phyloP scores from a whole-genome alignment of 1,140 invertebrate genomes.

The Mizuhopecten yessoensis region DNA sequence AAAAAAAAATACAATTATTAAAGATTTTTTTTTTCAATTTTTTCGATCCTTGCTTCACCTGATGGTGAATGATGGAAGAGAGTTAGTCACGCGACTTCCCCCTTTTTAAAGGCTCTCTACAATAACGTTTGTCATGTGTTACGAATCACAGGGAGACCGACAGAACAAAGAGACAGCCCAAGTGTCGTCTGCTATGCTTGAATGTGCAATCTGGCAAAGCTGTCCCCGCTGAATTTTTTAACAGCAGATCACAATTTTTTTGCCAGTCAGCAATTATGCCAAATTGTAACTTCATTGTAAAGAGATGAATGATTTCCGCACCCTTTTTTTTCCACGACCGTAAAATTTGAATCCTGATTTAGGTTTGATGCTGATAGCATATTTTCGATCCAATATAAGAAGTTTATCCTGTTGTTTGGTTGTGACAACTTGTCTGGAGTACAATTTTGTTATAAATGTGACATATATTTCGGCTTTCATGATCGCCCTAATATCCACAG shows the following conservation, averaged over 20 bases:
- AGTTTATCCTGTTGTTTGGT: background rate
- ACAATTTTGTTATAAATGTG: background rate
- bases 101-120: background rate
- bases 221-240: background rate
- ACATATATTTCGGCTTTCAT: background rate
- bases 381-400: background rate
- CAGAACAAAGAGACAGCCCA: constrained; percentile 28
- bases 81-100: background rate
- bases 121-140: background rate
- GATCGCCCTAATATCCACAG: background rate
- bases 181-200: background rate
- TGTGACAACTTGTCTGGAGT: background rate
- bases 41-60: background rate
- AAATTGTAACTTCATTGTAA: background rate
- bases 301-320: background rate
- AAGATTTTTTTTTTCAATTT: background rate
- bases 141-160: background rate
- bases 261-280: constrained; percentile 7
- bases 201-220: constrained; percentile 38
- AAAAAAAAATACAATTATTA: background rate
- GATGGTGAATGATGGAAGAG: constrained; percentile 25
- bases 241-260: background rate
- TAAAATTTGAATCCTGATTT: background rate
- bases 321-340: background rate
- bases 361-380: background rate